These are phyloP conservation scores for Hippocampus zosterae DNA, from an alignment of 2,113 vertebrate species.

Conservation along the genomic window DNA sequence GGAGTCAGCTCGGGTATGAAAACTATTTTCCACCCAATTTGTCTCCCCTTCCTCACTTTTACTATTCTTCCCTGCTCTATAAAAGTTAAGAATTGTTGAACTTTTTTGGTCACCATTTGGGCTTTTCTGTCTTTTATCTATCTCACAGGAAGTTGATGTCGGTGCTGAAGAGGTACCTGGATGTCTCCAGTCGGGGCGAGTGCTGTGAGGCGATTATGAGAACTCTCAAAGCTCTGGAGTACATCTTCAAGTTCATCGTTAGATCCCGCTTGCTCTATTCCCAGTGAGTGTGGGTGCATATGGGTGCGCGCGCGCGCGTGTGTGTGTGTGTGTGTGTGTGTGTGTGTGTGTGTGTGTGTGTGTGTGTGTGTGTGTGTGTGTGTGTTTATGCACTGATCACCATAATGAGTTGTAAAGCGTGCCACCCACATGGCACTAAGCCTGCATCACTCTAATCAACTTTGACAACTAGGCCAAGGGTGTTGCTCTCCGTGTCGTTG, in stretches of 20 bases:
- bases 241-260: constrained; percentile 98
- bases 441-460: constrained; percentile 30
- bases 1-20: constrained; percentile 39
- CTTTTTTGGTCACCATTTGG: background rate
- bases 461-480: constrained; percentile 40
- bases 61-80: constrained; percentile 39
- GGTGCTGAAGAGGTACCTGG: constrained; percentile 91
- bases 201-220: constrained; percentile 91
- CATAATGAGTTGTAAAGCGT: constrained; percentile 1
- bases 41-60: constrained; percentile 7
- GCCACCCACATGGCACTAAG: constrained; percentile 10
- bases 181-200: constrained; percentile 89
- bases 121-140: background rate
- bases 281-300: constrained; percentile 79
- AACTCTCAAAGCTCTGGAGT: constrained; percentile 94
- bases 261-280: constrained; percentile 94
- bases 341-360: background rate
- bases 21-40: background rate
- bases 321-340: background rate
- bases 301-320: constrained; percentile 47
- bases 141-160: constrained; percentile 88
- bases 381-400: background rate
- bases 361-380: too few species aligned
- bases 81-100: constrained; percentile 48
- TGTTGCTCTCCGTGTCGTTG: constrained; percentile 62